Base-by-base conservation (phyloP, 2,888 invertebrate genomes). In the Ophion obscuratus region DNA sequence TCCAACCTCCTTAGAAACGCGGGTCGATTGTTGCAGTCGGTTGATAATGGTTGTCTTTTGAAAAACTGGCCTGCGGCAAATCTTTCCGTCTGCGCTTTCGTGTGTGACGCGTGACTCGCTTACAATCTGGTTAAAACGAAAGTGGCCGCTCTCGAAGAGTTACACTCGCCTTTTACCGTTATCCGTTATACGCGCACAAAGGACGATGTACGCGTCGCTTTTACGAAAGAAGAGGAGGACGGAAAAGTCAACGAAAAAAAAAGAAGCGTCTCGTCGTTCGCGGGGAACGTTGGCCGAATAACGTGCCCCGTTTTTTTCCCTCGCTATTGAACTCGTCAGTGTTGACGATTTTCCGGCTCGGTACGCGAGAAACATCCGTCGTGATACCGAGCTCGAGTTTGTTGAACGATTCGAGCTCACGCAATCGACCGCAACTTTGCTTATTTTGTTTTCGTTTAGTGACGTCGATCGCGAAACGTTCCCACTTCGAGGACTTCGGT, bases 61-160 rank as follows among this genome's bases (percentile, higher is more conserved):
- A 31, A 70, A 78, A 70, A 70, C 68, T 62, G 40, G 6, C 61
- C 40, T 40, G 57, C 81, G 76, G 61, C 70, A 67, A 81, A 73
- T 74, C 47, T 62, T 44, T 70, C 7, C 68, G 78, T 78, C 78
- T 70, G 57, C 78, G 78, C 70, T 71, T 66, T 80, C 71, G 82
- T 82, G 64, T 82, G 76, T 77, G 79, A 83, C 62, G 82, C 84
- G 87, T 87, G 81, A 84, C 84, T 84, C 66, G 84, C 70, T 62
- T 75, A 86, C 86, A 74, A 77, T 82, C 75, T 70, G 85, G 76
- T 88, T 88, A 89, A 89, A 89, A 88, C 86, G 89, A 89, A 87
- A 80, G 88, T 88, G 87, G 87, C 88, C 83, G 20, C 53, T 83
- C 64, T 61, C 71, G 64, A 44, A 61, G 40, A 14, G 71, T 64